Evolutionary conservation across 1,140 invertebrate species (phyloP).

Genomic region (Dufourea novaeangliae): DNA sequence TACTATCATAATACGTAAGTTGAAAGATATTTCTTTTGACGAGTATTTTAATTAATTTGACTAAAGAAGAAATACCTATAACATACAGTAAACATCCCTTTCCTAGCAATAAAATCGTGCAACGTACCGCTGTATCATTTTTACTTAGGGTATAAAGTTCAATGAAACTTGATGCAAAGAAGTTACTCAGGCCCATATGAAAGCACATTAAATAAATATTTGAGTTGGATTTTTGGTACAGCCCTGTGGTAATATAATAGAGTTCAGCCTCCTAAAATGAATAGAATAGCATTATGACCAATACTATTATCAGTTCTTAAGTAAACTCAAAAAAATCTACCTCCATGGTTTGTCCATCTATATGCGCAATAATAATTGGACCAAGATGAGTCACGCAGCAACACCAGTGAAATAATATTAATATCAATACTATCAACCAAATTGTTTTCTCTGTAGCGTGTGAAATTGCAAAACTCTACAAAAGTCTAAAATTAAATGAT

Average conservation of each 20-base stretch:
- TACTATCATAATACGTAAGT: constrained; percentile 53
- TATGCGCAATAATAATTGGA: constrained; percentile 69
- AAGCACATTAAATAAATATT: constrained; percentile 67
- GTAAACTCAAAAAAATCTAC: constrained; percentile 45
- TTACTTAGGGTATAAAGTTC: constrained; percentile 55
- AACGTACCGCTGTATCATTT: constrained; percentile 64
- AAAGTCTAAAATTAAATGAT: constrained; percentile 10
- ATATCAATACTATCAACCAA: constrained; percentile 66
- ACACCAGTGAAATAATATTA: constrained; percentile 73
- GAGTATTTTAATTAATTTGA: background rate
- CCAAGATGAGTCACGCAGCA: constrained; percentile 68
- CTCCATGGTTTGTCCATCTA: constrained; percentile 40
- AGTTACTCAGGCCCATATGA: constrained; percentile 69
- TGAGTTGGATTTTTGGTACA: constrained; percentile 51
- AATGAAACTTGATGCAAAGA: constrained; percentile 65
- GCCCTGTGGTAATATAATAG: constrained; percentile 47
- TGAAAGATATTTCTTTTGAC: constrained; percentile 12
- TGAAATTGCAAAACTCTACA: constrained; percentile 59
- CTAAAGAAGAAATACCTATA: constrained; percentile 57
- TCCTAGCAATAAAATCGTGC: constrained; percentile 64
- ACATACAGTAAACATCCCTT: constrained; percentile 68
- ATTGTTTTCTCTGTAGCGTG: constrained; percentile 53
- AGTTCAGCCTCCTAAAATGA: constrained; percentile 57
- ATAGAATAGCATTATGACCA: background rate
- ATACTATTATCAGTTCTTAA: background rate